These are phyloP conservation scores for Glossophaga mutica DNA, from an alignment of 2,797 vertebrate species.

Conservation along the genomic window DNA sequence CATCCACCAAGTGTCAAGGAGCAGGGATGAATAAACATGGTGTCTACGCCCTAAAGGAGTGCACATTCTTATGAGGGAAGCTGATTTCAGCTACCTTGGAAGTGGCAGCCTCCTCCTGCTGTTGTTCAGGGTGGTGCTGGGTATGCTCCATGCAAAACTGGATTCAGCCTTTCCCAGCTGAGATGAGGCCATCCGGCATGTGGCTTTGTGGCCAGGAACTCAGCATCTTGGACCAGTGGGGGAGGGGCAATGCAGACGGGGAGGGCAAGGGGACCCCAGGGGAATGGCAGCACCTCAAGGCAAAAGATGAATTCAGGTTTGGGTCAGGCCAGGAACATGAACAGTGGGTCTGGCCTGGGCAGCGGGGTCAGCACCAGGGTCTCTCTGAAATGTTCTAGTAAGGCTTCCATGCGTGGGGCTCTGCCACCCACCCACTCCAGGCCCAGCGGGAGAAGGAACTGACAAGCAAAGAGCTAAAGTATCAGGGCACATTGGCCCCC, in stretches of 20 bases:
- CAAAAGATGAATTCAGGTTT: neutral
- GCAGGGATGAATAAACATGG: neutral
- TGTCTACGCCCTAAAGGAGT: neutral
- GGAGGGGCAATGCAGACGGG: neutral
- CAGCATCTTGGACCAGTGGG: conserved; percentile 64
- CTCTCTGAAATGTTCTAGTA: neutral
- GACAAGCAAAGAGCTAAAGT: neutral
- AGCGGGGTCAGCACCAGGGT: neutral
- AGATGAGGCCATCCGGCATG: neutral
- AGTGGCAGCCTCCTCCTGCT: neutral
- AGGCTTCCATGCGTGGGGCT: neutral
- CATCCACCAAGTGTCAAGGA: neutral
- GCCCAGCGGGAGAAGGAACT: neutral
- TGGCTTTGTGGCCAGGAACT: conserved; percentile 63
- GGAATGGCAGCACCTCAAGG: neutral
- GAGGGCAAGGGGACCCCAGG: too few species aligned
- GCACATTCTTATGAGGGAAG: neutral
- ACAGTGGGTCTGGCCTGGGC: neutral
- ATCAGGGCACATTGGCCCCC: neutral
- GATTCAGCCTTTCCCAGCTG: neutral
- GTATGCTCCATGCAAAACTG: neutral
- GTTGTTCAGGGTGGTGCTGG: neutral
- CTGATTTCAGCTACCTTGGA: neutral
- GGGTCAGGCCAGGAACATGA: neutral
- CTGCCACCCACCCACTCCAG: neutral